These are phyloP conservation scores for Melanerpes formicivorus DNA, from an alignment of 2,113 vertebrate species.

Conservation along the genomic window DNA sequence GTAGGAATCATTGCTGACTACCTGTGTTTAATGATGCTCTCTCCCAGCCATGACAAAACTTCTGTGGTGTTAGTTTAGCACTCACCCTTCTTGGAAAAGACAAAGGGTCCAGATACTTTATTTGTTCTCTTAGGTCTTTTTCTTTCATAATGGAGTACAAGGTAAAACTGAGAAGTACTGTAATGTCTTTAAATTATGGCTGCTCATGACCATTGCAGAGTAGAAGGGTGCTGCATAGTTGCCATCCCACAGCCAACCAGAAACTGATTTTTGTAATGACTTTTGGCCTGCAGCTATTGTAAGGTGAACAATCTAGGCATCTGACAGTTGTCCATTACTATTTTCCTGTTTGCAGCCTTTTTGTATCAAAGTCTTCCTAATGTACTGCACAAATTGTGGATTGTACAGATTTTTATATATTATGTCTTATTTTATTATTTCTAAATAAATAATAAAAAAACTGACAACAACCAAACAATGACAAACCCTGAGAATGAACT, in stretches of 20 bases:
- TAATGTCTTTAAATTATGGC: constrained; percentile 74
- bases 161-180: constrained; percentile 80
- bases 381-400: constrained; percentile 95
- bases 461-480: neutral
- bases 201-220: constrained; percentile 56
- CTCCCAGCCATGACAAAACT: neutral
- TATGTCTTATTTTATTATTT: constrained; percentile 98
- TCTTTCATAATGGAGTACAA: constrained; percentile 66
- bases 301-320: constrained; percentile 67
- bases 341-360: constrained; percentile 86
- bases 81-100: constrained; percentile 48
- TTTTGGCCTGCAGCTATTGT: constrained; percentile 69
- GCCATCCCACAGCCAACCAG: constrained; percentile 52
- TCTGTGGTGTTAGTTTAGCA: neutral
- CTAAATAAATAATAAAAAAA: constrained; percentile 86
- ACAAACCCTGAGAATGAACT: constrained; percentile 3
- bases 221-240: constrained; percentile 62
- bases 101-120: constrained; percentile 55
- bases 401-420: constrained; percentile 99
- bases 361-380: constrained; percentile 94
- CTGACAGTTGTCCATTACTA: constrained; percentile 76
- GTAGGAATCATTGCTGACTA: neutral
- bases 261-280: constrained; percentile 60
- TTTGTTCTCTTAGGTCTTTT: constrained; percentile 47
- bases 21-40: neutral